Percentiles rank a stretch among this genome's conserved stretches.
Evolutionary conservation across 2,113 vertebrate genomes (phyloP).

Genomic region (Regulus satrapa): DNA sequence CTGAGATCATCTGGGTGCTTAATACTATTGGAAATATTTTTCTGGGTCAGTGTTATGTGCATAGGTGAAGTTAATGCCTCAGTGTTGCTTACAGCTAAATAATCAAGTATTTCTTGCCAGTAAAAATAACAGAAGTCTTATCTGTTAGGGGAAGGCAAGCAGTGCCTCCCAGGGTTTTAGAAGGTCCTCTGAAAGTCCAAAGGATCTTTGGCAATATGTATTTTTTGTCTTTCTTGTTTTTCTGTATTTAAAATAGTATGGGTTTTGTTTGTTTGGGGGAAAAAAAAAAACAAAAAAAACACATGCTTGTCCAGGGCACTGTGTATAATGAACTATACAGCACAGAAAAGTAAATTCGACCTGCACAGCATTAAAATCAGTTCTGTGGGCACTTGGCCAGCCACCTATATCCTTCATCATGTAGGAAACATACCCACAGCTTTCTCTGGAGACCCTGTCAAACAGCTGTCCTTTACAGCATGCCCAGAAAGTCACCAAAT

Average conservation of each 20-base stretch:
- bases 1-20: conserved; percentile 43
- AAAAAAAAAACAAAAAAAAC: no score
- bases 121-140: background rate
- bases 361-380: conserved; percentile 63
- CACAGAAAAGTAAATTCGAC: conserved; percentile 45
- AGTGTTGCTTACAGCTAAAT: background rate
- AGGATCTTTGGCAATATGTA: background rate
- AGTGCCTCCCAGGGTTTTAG: background rate
- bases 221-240: background rate
- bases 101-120: background rate
- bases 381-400: conserved; percentile 57
- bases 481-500: conserved; percentile 67
- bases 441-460: conserved; percentile 63
- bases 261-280: background rate
- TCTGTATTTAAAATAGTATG: conserved; percentile 10
- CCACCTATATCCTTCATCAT: conserved; percentile 67
- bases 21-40: conserved; percentile 23
- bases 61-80: background rate
- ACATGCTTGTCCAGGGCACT: background rate
- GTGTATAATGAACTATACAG: conserved; percentile 28
- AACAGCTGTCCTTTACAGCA: conserved; percentile 67
- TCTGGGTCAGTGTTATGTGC: background rate
- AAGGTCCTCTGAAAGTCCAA: background rate
- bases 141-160: background rate
- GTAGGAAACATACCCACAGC: conserved; percentile 64